Evolutionary conservation across 2,888 invertebrate species (phyloP).

Genomic region (Druceiella hillmani): DNA sequence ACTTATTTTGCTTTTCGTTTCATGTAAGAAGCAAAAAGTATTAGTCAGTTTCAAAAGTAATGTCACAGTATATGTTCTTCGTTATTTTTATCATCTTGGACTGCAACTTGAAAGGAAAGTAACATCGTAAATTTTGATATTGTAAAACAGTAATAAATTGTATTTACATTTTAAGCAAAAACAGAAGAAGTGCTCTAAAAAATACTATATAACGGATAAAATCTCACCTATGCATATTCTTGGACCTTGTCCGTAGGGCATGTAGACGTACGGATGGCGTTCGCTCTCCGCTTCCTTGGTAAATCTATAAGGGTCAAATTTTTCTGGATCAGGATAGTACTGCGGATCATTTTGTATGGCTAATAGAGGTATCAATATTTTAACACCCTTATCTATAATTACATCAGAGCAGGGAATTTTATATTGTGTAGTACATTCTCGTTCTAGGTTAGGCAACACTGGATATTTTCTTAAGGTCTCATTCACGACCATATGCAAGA

Average conservation of each 20-base stretch:
- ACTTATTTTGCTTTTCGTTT: too few species aligned
- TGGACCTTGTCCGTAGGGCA: conserved; percentile 41
- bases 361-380: conserved; percentile 31
- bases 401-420: conserved; percentile 33
- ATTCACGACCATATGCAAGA: conserved; percentile 28
- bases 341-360: conserved; percentile 39
- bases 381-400: conserved; percentile 31
- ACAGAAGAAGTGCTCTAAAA: too few species aligned
- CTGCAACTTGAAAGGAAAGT: too few species aligned
- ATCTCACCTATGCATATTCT: conserved; percentile 41
- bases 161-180: too few species aligned
- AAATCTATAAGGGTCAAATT: conserved; percentile 45
- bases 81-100: too few species aligned
- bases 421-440: conserved; percentile 32
- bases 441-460: conserved; percentile 34
- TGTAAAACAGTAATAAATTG: too few species aligned
- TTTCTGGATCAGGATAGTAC: conserved; percentile 38
- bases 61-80: too few species aligned
- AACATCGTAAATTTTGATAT: too few species aligned
- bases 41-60: too few species aligned
- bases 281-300: conserved; percentile 29
- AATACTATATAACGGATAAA: too few species aligned
- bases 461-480: conserved; percentile 45
- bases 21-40: too few species aligned
- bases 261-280: conserved; percentile 33